phyloP scores from a whole-genome alignment of 2,113 vertebrate genomes.

The Saccopteryx leptura region DNA sequence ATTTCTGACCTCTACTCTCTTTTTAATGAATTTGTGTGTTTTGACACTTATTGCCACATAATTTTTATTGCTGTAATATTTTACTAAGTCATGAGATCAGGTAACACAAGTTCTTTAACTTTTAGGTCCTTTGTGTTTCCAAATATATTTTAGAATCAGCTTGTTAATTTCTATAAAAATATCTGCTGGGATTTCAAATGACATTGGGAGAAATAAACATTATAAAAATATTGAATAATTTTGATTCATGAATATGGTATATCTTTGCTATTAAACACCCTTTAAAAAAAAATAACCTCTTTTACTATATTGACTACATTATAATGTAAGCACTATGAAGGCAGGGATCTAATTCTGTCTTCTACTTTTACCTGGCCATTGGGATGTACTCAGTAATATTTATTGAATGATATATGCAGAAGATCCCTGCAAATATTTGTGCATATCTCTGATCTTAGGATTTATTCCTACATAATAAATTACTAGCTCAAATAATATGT shows the following conservation, averaged over 20 bases:
- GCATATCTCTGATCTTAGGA: neutral
- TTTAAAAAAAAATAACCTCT: neutral
- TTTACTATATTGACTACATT: neutral
- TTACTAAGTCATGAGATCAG: neutral
- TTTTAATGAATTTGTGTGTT: neutral
- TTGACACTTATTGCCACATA: neutral
- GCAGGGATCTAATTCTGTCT: neutral
- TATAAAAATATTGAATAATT: neutral
- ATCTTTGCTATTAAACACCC: neutral
- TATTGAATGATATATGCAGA: conserved; percentile 3
- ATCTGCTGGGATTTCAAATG: neutral
- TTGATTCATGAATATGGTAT: neutral
- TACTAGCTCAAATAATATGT: conserved; percentile 7
- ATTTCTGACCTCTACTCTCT: neutral
- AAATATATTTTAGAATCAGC: neutral
- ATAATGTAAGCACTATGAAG: neutral
- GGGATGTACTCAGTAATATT: neutral
- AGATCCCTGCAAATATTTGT: conserved; percentile 8
- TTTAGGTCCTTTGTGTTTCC: neutral
- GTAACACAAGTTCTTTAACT: neutral
- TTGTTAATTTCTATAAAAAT: neutral
- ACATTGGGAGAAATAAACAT: neutral
- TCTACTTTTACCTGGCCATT: neutral
- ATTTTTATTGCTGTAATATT: conserved; percentile 12
- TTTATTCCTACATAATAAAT: conserved; percentile 32